Evolutionary conservation across 2,888 invertebrate genomes (phyloP).

Genomic region (Argyra leucocephala): DNA sequence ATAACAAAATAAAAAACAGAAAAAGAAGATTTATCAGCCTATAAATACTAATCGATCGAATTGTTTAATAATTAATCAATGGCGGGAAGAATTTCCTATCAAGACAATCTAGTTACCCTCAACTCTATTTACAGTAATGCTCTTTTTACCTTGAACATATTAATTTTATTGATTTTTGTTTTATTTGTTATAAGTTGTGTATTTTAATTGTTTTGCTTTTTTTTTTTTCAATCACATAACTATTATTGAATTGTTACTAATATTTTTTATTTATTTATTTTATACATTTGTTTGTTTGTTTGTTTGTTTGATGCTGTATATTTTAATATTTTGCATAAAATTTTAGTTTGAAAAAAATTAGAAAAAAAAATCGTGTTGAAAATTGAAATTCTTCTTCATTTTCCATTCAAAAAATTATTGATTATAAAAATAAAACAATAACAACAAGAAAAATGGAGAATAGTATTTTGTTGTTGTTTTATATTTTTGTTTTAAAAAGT

Average conservation of each 20-base stretch:
- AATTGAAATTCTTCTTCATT: background rate
- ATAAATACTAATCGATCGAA: conserved; percentile 3
- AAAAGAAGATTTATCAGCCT: conserved; percentile 2
- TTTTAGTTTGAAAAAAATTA: background rate
- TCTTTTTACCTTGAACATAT: conserved; percentile 4
- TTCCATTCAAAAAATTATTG: background rate
- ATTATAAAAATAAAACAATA: no score
- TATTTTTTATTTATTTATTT: background rate
- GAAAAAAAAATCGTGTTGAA: background rate
- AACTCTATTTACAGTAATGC: conserved; percentile 6
- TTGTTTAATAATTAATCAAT: conserved; percentile 6
- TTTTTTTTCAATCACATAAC: background rate
- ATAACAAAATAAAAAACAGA: background rate
- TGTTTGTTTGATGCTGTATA: background rate
- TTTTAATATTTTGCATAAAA: background rate
- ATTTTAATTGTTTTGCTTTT: background rate
- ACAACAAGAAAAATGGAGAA: background rate
- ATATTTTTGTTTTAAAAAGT: background rate
- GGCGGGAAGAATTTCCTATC: background rate
- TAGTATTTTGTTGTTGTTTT: background rate
- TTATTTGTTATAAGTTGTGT: background rate
- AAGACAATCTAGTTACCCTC: conserved; percentile 1
- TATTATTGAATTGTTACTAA: conserved; percentile 1
- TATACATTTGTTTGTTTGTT: background rate
- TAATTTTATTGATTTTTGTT: background rate